Evolutionary conservation across 1,140 invertebrate genomes (phyloP), one percentile per base, ranked within the genome.

Genomic region (Formica exsecta): DNA sequence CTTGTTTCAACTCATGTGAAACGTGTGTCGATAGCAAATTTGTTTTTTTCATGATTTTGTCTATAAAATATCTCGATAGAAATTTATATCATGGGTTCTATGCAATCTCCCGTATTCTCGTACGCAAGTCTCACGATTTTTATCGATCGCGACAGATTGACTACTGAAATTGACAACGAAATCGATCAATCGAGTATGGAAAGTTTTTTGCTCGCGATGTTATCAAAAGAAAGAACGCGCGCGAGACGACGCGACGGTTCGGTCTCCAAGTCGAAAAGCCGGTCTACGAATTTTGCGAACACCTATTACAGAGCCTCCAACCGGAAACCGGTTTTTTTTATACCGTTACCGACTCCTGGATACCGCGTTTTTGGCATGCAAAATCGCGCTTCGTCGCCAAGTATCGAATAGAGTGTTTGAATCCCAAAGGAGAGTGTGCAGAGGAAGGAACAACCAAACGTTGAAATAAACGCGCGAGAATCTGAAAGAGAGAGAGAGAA

Each of bases 301-400:
- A 71, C 57, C 54, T 75, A 65, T 80, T 22, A 51, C 25, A 57
- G 51, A 19, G 1, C 22, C 54, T 77, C 19, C 48, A 71, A 84
- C 75, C 29, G 79, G 38, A 84, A 87, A 90, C 89, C 89, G 88
- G 89, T 90, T 90, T 76, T 51, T 81, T 80, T 77, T 38, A 88
- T 89, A 89, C 89, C 89, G 89, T 90, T 90, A 90, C 38, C 54
- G 75, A 86, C 36, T 81, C 57, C 76, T 70, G 64, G 76, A 87
- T 87, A 89, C 51, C n/a, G 16, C n/a, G n/a, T 85, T 85, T 59
- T 88, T 85, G 80, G 66, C 65, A 61, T 66, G 29, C 44, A 54
- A 76, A 83, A 75, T 51, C 64, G 9, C 51, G 3, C 16, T 22
- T 19, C 16, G 16, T 11, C 16, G 13, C 32, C 22, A 44, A 73